phyloP scores from a whole-genome alignment of 2,888 invertebrate genomes.

The Eupithecia exiguata region DNA sequence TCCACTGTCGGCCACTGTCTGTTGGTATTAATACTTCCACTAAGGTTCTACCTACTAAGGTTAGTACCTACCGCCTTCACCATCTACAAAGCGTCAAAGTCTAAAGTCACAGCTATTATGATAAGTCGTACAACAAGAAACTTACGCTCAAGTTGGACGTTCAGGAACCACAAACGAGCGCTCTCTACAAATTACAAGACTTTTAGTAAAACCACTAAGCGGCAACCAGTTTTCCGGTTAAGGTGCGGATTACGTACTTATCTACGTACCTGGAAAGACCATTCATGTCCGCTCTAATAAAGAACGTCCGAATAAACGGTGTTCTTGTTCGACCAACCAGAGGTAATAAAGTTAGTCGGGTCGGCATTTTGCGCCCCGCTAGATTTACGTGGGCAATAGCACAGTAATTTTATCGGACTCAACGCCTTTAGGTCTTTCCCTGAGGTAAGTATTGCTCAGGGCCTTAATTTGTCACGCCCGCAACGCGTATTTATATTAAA shows the following conservation, averaged over 20 bases:
- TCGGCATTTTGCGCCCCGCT: slow-evolving; percentile 6
- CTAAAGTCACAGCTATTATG: neutral
- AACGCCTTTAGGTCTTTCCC: neutral
- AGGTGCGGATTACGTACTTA: slow-evolving; percentile 29
- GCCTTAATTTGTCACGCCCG: neutral
- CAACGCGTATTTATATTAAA: neutral
- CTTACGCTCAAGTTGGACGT: neutral
- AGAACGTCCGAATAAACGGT: slow-evolving; percentile 8
- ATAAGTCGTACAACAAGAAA: neutral
- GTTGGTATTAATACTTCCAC: too few relatives aligned
- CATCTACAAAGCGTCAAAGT: neutral
- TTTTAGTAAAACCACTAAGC: slow-evolving; percentile 1
- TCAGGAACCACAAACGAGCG: slow-evolving; percentile 2
- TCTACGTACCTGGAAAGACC: slow-evolving; percentile 12
- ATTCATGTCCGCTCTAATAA: slow-evolving; percentile 13
- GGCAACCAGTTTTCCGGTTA: slow-evolving; percentile 14
- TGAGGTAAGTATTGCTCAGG: neutral
- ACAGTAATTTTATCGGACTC: slow-evolving; percentile 25
- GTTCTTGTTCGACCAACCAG: slow-evolving; percentile 4
- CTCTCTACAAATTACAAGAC: slow-evolving; percentile 17
- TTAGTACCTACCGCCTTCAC: neutral
- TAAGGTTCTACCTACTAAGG: too few relatives aligned
- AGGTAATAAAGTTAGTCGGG: slow-evolving; percentile 13
- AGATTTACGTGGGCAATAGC: slow-evolving; percentile 13
- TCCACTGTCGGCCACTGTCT: too few relatives aligned